phyloP scores from a whole-genome alignment of 2,113 vertebrate genomes.

The Scophthalmus maximus region DNA sequence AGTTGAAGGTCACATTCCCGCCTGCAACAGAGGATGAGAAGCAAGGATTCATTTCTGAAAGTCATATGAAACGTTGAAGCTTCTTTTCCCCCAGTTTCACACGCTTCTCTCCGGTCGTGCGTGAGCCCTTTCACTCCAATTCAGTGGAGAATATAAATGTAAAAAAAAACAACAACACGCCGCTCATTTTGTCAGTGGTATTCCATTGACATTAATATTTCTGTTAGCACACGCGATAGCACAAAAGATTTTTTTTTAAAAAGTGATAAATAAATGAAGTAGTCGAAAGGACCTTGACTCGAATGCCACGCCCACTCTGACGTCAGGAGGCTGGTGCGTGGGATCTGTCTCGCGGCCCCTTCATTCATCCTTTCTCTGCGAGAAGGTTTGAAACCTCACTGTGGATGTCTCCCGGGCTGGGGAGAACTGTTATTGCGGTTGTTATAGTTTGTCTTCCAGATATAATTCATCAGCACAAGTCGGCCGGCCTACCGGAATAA shows the following conservation, averaged over 20 bases:
- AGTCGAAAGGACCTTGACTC: not conserved
- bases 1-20: conserved; percentile 14
- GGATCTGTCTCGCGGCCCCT: not conserved
- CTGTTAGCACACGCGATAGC: too few species aligned
- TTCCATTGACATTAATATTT: too few species aligned
- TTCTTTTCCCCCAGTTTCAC: too few species aligned
- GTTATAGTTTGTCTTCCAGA: conserved; percentile 29
- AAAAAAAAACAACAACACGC: too few species aligned
- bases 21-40: conserved; percentile 2
- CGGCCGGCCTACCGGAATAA: conserved; percentile 57
- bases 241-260: too few species aligned
- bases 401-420: not conserved
- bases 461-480: conserved; percentile 68
- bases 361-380: conserved; percentile 16
- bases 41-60: not conserved
- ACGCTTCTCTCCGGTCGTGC: too few species aligned
- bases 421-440: conserved; percentile 23
- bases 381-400: conserved; percentile 11
- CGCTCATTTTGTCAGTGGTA: too few species aligned
- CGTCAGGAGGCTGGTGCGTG: not conserved
- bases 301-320: not conserved
- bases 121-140: too few species aligned
- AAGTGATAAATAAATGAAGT: not conserved
- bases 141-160: too few species aligned
- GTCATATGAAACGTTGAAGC: too few species aligned